phyloP scores from a whole-genome alignment of 2,888 invertebrate species.

The Aspidapion aeneum region DNA sequence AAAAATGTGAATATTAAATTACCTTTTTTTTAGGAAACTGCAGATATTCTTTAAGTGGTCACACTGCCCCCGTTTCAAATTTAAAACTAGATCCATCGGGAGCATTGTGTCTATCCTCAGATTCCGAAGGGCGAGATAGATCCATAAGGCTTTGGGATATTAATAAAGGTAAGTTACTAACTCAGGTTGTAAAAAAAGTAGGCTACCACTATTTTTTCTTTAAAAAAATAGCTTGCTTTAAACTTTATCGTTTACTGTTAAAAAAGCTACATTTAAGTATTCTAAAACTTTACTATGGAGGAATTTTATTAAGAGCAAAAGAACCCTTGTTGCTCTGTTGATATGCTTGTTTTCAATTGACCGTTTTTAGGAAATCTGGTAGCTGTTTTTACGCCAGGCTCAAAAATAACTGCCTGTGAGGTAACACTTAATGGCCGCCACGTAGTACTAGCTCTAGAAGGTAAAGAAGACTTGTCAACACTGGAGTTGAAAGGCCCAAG shows the following conservation, averaged over 20 bases:
- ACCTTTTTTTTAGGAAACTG: slow-evolving; percentile 72
- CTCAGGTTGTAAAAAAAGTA: no score
- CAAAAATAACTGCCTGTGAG: slow-evolving; percentile 72
- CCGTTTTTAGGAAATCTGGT: slow-evolving; percentile 71
- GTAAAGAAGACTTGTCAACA: slow-evolving; percentile 61
- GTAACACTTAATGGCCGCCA: slow-evolving; percentile 69
- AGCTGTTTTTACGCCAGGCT: slow-evolving; percentile 75
- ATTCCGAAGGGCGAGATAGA: slow-evolving; percentile 66
- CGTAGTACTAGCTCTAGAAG: slow-evolving; percentile 66
- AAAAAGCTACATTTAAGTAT: no score
- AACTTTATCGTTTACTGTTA: no score
- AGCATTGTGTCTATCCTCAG: slow-evolving; percentile 69
- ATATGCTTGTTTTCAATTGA: no score
- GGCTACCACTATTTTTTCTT: no score
- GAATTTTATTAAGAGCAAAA: no score
- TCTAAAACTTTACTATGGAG: no score
- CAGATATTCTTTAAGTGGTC: slow-evolving; percentile 71
- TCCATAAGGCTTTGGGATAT: slow-evolving; percentile 81
- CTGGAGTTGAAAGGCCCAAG: slow-evolving; percentile 54
- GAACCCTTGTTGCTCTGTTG: no score
- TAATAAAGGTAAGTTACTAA: slow-evolving; percentile 65
- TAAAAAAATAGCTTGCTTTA: no score
- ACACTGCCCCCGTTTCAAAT: slow-evolving; percentile 71
- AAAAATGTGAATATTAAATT: no score
- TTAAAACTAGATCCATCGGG: slow-evolving; percentile 72